Conservation (phyloP, 2,888 invertebrate genomes). For the Lordiphosa fenestrarum region DNA sequence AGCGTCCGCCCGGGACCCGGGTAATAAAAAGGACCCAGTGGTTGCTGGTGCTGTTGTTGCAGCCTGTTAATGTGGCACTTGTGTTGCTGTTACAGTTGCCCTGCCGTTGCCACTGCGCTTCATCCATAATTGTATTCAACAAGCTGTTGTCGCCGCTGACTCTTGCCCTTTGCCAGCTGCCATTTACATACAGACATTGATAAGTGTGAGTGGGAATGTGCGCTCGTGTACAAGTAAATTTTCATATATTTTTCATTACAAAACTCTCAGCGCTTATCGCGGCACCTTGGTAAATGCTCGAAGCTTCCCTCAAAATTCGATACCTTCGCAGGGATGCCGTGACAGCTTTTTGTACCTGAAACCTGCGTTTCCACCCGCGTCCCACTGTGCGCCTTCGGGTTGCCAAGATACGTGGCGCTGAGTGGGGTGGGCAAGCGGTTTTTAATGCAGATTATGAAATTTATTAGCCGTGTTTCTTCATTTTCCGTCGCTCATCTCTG, state of each 20-base stretch:
- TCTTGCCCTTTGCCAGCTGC: slow-evolving; percentile 10
- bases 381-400: not conserved
- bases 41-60: slow-evolving; percentile 43
- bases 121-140: slow-evolving; percentile 69
- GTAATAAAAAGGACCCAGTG: slow-evolving; percentile 61
- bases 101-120: slow-evolving; percentile 34
- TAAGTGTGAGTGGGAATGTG: slow-evolving; percentile 1
- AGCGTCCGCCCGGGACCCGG: slow-evolving; percentile 42
- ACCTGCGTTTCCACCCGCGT: too few relatives aligned
- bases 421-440: slow-evolving; percentile 13
- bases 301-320: too few relatives aligned
- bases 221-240: slow-evolving; percentile 39
- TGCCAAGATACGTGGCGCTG: not conserved
- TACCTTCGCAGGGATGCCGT: too few relatives aligned
- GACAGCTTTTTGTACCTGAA: too few relatives aligned
- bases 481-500: slow-evolving; percentile 26
- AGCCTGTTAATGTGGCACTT: slow-evolving; percentile 66
- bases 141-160: slow-evolving; percentile 68
- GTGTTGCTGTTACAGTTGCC: slow-evolving; percentile 45
- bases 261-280: slow-evolving; percentile 22
- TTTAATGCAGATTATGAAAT: slow-evolving; percentile 67
- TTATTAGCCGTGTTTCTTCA: slow-evolving; percentile 56
- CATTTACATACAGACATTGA: slow-evolving; percentile 9
- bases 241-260: slow-evolving; percentile 54
- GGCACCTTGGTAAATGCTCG: too few relatives aligned